Evolutionary conservation across 2,888 invertebrate species (phyloP), one percentile per base, ranked within the genome.

Genomic region (Drosophila niveifrons): DNA sequence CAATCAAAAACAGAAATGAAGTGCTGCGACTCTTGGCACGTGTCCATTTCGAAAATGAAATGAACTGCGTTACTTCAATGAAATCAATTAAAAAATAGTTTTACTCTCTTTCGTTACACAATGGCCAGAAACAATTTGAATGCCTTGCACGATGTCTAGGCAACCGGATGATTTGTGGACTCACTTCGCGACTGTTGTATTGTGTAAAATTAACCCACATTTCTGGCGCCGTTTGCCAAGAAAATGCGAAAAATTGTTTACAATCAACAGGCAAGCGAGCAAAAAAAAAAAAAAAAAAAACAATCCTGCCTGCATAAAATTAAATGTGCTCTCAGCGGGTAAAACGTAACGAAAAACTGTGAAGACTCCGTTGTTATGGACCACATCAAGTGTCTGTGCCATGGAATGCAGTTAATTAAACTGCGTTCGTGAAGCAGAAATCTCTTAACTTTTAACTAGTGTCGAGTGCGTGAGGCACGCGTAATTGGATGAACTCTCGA

Each of bases 111-210:
- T 48, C 34, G 62, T 88, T 80, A 66, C 67, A 72, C 75, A 85
- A 83, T 66, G 75, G 0, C 59, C 59, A 57, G 75, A 76, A 73
- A 72, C 82, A 74, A 88, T 90, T 90, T 90, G 80, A 89, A 90
- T 90, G 89, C 75, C 75, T 73, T 73, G 67, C 84, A 86, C 80
- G 76, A 70, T 74, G 46, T 29, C 52, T 44, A 57, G 39, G 55
- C 34, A 29, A 46, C 57, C 68, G 59, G 56, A 74, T 78, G 71
- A 81, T 78, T 81, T 78, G 74, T 71, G 64, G 58, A 79, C 71
- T 77, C 36, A 44, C 50, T 55, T 65, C n/a, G 57, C 51, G 61
- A 15, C 18, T 41, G n/a, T n/a, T 1, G 23, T 23, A 41, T 56
- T 56, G 55, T 62, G 63, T 52, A 62, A 71, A 71, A 64, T 59